Evolutionary conservation across 2,797 vertebrate genomes (phyloP).

Genomic region (Sebastes miniatus): DNA sequence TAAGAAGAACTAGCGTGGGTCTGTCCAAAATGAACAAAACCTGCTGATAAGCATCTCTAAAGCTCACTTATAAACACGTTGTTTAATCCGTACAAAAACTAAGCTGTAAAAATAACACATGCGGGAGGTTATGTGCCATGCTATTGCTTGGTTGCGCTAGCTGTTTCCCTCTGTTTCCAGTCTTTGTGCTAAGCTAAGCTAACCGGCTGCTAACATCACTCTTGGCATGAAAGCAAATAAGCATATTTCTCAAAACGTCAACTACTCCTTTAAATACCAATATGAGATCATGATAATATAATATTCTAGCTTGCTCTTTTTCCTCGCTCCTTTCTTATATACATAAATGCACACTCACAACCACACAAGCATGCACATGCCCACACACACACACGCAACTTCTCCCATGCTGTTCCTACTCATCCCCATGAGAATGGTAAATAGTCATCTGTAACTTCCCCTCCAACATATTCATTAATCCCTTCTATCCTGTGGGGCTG

Average conservation of each 20-base stretch:
- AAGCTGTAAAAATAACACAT: not conserved
- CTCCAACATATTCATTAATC: constrained; percentile 80
- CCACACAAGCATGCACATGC: constrained; percentile 1
- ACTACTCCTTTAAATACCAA: not conserved
- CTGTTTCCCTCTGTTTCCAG: not conserved
- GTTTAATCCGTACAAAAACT: not conserved
- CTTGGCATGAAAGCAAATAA: not conserved
- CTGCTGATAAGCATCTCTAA: not conserved
- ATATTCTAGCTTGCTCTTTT: not conserved
- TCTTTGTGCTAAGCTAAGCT: not conserved
- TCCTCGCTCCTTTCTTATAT: not conserved
- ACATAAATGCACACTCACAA: constrained; percentile 12
- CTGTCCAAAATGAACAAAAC: not conserved
- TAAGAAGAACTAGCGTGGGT: not conserved
- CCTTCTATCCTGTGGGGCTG: constrained; percentile 77
- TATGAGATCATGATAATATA: not conserved
- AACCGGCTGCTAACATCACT: not conserved
- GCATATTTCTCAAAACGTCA: not conserved
- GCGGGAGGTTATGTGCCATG: not conserved
- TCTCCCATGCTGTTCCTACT: constrained; percentile 50
- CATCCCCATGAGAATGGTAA: constrained; percentile 75
- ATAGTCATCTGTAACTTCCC: constrained; percentile 82
- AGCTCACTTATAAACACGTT: not conserved
- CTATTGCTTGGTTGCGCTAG: not conserved
- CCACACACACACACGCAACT: constrained; percentile 3